Evolutionary conservation across 2,113 vertebrate genomes (phyloP).

Genomic region (Benitochromis conjunctus): DNA sequence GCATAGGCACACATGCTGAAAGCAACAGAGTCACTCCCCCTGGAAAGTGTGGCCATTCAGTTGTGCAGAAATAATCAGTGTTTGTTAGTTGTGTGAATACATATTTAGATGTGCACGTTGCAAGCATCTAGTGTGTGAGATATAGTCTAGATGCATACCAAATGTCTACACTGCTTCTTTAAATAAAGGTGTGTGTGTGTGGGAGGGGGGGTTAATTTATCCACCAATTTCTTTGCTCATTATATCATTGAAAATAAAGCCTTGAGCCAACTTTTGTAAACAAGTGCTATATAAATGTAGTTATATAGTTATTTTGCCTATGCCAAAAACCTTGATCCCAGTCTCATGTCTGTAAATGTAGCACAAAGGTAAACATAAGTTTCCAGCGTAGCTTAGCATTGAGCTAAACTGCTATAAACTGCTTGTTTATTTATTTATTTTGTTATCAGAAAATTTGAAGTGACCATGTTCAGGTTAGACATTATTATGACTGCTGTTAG

Average conservation of each 20-base stretch:
- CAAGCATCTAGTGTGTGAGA: background rate
- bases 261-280: background rate
- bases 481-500: background rate
- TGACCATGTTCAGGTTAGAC: background rate
- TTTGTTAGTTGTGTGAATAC: background rate
- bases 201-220: background rate
- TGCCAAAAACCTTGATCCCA: background rate
- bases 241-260: background rate
- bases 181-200: background rate
- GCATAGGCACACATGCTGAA: background rate
- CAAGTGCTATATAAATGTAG: background rate
- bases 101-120: background rate
- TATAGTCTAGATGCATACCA: background rate
- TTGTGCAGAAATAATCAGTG: background rate
- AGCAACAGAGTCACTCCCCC: background rate
- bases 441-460: background rate
- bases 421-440: accelerated
- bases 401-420: background rate
- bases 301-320: background rate
- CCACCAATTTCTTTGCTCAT: background rate
- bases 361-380: background rate
- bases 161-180: background rate
- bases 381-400: background rate
- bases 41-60: background rate
- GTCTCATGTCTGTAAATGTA: background rate